These are phyloP conservation scores for Gibbula magus DNA, from an alignment of 2,888 invertebrate species.

Conservation along the genomic window DNA sequence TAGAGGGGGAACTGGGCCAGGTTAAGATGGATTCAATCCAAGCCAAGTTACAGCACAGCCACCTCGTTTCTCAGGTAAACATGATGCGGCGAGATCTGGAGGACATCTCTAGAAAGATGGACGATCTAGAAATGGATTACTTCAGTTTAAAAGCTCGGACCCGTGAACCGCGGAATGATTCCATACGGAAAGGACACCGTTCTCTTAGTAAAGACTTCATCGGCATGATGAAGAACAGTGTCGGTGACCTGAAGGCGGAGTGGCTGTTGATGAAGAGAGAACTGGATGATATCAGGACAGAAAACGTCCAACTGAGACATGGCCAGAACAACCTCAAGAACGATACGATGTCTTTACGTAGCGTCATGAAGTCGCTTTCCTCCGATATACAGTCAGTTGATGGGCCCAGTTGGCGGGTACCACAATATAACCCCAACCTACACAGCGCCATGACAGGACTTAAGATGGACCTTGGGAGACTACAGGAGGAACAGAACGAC, in stretches of 20 bases:
- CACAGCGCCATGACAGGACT: conserved; percentile 22
- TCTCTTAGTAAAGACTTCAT: conserved; percentile 25
- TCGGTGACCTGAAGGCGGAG: conserved; percentile 71
- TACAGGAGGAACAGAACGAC: conserved; percentile 36
- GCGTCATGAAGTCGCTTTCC: conserved; percentile 9
- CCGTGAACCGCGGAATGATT: conserved; percentile 26
- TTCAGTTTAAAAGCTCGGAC: conserved; percentile 32
- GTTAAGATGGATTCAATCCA: conserved; percentile 44
- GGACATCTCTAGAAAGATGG: conserved; percentile 29
- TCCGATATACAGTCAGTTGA: conserved; percentile 21
- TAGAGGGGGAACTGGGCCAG: conserved; percentile 48
- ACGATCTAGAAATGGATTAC: conserved; percentile 42
- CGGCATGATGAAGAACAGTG: conserved; percentile 54
- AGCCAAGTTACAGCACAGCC: conserved; percentile 32
- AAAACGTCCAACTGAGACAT: conserved; percentile 45
- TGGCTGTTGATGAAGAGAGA: conserved; percentile 73
- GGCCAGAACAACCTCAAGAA: conserved; percentile 45
- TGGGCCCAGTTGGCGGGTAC: conserved; percentile 15
- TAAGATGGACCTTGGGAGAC: conserved; percentile 24
- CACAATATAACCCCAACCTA: neutral
- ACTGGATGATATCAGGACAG: conserved; percentile 59
- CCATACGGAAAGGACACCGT: neutral
- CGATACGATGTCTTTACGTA: conserved; percentile 44
- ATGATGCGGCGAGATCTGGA: conserved; percentile 31
- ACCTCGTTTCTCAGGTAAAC: conserved; percentile 27